A percentile compares a stretch with the other conserved stretches of the same genome.
These are phyloP conservation scores for Enteromius fasciolatus DNA, from an alignment of 2,797 vertebrate species.

Conservation along the genomic window DNA sequence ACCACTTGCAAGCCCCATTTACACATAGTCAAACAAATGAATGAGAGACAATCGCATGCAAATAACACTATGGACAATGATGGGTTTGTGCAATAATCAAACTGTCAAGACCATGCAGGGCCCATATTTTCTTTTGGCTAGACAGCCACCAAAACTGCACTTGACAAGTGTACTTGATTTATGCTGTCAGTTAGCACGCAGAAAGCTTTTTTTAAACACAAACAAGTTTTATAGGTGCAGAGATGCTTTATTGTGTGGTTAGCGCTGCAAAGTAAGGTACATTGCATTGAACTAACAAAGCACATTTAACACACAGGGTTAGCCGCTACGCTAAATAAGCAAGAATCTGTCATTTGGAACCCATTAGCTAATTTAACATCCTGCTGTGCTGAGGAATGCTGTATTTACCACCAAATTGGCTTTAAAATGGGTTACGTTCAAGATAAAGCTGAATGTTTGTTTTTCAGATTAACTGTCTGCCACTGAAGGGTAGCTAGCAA, in stretches of 20 bases:
- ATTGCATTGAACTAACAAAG: constrained; percentile 2
- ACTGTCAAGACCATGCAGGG: background rate
- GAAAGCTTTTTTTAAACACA: constrained; percentile 62
- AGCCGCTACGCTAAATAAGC: constrained; percentile 34
- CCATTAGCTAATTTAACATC: constrained; percentile 37
- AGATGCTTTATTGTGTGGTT: constrained; percentile 24
- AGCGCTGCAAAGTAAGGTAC: background rate
- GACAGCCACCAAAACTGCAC: constrained; percentile 17
- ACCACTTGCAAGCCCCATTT: constrained; percentile 27
- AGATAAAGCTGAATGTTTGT: constrained; percentile 33
- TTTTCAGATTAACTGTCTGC: background rate
- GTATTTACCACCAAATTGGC: constrained; percentile 24
- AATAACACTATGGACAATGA: constrained; percentile 15
- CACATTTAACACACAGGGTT: constrained; percentile 17
- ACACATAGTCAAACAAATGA: constrained; percentile 25
- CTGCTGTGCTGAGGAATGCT: constrained; percentile 38
- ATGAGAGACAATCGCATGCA: constrained; percentile 19
- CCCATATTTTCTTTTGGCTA: background rate
- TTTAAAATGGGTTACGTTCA: constrained; percentile 28
- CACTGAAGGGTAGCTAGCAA: background rate
- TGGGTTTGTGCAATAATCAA: constrained; percentile 1
- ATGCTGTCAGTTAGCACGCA: constrained; percentile 67
- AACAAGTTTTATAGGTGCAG: constrained; percentile 23
- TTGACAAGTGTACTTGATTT: constrained; percentile 47
- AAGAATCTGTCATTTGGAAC: constrained; percentile 57